A percentile compares a stretch with the other conserved stretches of the same genome.
Conservation (phyloP, 1,140 invertebrate genomes). For the Drosophila kohkoa region DNA sequence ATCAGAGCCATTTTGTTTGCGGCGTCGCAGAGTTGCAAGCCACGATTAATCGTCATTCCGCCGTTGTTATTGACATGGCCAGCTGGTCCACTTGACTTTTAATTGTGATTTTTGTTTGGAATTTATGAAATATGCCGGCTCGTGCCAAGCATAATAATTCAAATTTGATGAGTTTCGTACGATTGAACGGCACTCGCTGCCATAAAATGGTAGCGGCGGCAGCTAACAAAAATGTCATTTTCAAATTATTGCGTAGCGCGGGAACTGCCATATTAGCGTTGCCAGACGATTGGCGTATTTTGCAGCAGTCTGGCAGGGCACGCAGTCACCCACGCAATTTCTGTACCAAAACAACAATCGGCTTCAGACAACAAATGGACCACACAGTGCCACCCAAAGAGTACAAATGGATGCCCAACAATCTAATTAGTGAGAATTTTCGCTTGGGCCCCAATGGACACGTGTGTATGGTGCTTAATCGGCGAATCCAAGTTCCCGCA, state of each 20-base stretch:
- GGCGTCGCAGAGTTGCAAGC: slow-evolving; percentile 55
- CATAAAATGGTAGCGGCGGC: slow-evolving; percentile 54
- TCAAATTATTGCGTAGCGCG: slow-evolving; percentile 56
- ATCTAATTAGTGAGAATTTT: slow-evolving; percentile 66
- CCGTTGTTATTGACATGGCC: slow-evolving; percentile 18
- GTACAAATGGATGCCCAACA: slow-evolving; percentile 66
- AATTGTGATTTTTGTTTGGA: background rate
- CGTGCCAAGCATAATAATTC: slow-evolving; percentile 45
- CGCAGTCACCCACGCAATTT: slow-evolving; percentile 39
- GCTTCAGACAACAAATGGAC: slow-evolving; percentile 74
- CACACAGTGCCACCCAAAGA: slow-evolving; percentile 67
- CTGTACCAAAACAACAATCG: slow-evolving; percentile 76
- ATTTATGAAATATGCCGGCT: slow-evolving; percentile 20
- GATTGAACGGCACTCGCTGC: slow-evolving; percentile 48
- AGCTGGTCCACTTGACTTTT: slow-evolving; percentile 1
- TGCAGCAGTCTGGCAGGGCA: slow-evolving; percentile 32
- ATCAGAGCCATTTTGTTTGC: slow-evolving; percentile 77
- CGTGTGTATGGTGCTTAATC: slow-evolving; percentile 86
- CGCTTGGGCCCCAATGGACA: slow-evolving; percentile 75
- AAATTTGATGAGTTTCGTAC: slow-evolving; percentile 48
- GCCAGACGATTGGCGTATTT: slow-evolving; percentile 31
- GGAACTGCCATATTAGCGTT: slow-evolving; percentile 18
- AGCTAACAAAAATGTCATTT: slow-evolving; percentile 38
- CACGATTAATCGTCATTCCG: slow-evolving; percentile 18
- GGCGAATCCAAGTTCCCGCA: slow-evolving; percentile 83